These are phyloP conservation scores for Acleris emargana DNA, from an alignment of 2,888 invertebrate species.

Conservation along the genomic window DNA sequence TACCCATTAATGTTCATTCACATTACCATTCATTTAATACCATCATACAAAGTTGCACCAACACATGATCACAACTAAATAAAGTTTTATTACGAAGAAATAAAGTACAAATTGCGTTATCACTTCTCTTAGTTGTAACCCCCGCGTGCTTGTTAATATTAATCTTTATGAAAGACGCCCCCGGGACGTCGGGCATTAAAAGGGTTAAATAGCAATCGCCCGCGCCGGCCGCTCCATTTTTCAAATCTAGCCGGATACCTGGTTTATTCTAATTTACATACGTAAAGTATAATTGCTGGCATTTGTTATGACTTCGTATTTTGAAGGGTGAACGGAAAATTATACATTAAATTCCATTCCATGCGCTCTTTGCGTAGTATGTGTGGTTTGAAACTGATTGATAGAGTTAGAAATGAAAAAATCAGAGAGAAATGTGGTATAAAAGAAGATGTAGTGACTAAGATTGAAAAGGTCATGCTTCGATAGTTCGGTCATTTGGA, in stretches of 20 bases:
- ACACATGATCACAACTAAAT: neutral
- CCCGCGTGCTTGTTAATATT: slow-evolving; percentile 16
- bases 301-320: neutral
- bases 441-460: too few species aligned
- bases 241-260: slow-evolving; percentile 5
- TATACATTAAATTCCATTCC: too few species aligned
- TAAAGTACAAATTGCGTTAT: neutral
- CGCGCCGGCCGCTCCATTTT: slow-evolving; percentile 5
- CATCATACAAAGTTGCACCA: slow-evolving; percentile 27
- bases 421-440: too few species aligned
- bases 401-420: too few species aligned
- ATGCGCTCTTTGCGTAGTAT: too few species aligned
- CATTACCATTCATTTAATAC: slow-evolving; percentile 20
- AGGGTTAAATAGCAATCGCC: slow-evolving; percentile 29
- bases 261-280: slow-evolving; percentile 6
- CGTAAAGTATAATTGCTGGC: neutral
- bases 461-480: too few species aligned
- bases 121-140: neutral
- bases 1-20: slow-evolving; percentile 19
- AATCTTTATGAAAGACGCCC: slow-evolving; percentile 33
- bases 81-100: neutral
- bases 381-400: too few species aligned
- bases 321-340: neutral
- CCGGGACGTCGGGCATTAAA: slow-evolving; percentile 23
- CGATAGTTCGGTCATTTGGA: too few species aligned